Conservation (phyloP, 2,888 invertebrate genomes). For the Linnaemya tessellans region DNA sequence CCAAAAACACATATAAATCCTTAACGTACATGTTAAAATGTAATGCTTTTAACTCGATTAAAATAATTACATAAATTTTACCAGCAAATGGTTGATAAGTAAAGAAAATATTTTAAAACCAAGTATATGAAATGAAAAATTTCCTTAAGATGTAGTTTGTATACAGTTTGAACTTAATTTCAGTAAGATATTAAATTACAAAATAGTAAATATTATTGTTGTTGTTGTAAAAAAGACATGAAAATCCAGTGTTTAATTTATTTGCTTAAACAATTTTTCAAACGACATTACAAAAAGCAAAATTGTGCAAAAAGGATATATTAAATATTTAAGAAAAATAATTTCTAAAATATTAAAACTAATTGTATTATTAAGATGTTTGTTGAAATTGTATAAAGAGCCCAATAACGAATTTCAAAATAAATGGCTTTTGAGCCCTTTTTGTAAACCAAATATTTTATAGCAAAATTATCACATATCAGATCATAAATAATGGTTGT, state of each 20-base stretch:
- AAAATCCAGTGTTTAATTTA: slow-evolving; percentile 2
- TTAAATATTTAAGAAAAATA: neutral
- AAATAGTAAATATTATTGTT: slow-evolving; percentile 26
- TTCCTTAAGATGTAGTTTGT: slow-evolving; percentile 1
- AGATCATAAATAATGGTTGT: slow-evolving; percentile 41
- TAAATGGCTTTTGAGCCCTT: neutral
- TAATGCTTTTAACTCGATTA: slow-evolving; percentile 30
- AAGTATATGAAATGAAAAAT: neutral
- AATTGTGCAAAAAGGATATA: neutral
- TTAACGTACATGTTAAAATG: neutral
- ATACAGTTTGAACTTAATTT: slow-evolving; percentile 8
- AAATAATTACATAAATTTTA: slow-evolving; percentile 15
- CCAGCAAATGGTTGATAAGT: neutral
- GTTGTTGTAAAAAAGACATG: neutral
- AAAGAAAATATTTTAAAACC: slow-evolving; percentile 13
- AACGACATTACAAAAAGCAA: neutral
- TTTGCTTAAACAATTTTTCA: slow-evolving; percentile 4
- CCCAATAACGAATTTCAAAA: neutral
- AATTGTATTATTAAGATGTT: neutral
- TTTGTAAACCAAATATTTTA: neutral
- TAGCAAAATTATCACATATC: slow-evolving; percentile 19
- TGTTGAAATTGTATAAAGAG: too few species aligned
- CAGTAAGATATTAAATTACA: slow-evolving; percentile 1
- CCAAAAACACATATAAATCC: neutral
- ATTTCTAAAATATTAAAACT: neutral